Percentiles rank a stretch among this genome's conserved stretches.
phyloP scores from a whole-genome alignment of 1,140 invertebrate genomes.

The Cyphomyrmex costatus region DNA sequence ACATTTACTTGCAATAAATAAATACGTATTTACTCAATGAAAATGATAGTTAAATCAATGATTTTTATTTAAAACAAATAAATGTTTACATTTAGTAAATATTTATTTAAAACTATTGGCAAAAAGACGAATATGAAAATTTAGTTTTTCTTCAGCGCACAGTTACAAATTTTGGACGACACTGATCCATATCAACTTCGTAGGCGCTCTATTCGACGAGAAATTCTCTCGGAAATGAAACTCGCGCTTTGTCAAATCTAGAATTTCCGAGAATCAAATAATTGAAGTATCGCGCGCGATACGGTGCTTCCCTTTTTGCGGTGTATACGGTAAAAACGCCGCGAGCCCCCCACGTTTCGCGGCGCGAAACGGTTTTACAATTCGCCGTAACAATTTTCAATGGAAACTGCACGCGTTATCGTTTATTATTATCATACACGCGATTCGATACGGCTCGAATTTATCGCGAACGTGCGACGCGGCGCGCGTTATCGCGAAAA shows the following conservation, averaged over 20 bases:
- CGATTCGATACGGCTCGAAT: slow-evolving; percentile 31
- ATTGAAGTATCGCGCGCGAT: not conserved
- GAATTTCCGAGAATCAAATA: not conserved
- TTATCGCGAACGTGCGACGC: slow-evolving; percentile 13
- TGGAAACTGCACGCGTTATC: slow-evolving; percentile 18
- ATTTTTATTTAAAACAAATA: too few relatives aligned
- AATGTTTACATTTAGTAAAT: too few relatives aligned
- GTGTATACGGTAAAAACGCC: not conserved
- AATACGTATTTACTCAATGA: too few relatives aligned
- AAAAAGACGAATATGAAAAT: too few relatives aligned
- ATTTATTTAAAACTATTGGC: too few relatives aligned
- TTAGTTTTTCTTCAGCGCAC: too few relatives aligned
- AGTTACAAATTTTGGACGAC: too few relatives aligned
- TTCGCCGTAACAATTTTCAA: not conserved
- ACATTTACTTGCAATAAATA: too few relatives aligned
- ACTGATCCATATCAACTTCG: not conserved
- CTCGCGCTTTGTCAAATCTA: not conserved
- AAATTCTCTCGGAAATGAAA: not conserved
- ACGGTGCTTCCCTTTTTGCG: not conserved
- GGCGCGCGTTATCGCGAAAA: slow-evolving; percentile 36
- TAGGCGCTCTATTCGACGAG: not conserved
- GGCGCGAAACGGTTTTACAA: not conserved
- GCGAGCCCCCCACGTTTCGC: not conserved
- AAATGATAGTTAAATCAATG: too few relatives aligned
- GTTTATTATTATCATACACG: not conserved